Conservation (phyloP, 2,888 invertebrate species). For the Aphelenchoides bicaudatus region DNA sequence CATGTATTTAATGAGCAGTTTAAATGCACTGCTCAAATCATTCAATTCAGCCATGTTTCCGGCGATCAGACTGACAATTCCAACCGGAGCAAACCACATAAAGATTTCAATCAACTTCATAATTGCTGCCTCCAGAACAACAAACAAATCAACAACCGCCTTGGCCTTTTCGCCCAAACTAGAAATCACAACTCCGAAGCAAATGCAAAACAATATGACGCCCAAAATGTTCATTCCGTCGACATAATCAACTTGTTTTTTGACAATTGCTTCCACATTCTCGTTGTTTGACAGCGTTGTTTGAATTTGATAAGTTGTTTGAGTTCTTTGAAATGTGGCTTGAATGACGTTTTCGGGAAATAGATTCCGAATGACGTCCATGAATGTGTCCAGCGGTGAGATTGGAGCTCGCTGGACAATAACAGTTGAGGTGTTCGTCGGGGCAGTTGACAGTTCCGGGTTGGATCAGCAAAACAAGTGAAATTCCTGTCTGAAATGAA, state of each 20-base stretch:
- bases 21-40: conserved; percentile 53
- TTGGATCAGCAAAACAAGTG: conserved; percentile 68
- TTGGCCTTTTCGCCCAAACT: conserved; percentile 69
- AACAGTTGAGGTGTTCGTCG: too few species aligned
- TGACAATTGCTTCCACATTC: too few species aligned
- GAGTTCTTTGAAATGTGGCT: conserved; percentile 65
- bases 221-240: conserved; percentile 73
- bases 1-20: conserved; percentile 79
- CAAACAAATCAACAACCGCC: conserved; percentile 75
- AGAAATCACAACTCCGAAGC: conserved; percentile 85
- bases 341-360: conserved; percentile 88
- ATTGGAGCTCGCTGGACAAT: too few species aligned
- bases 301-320: conserved; percentile 53
- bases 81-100: conserved; percentile 55
- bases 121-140: conserved; percentile 80
- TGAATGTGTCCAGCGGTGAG: conserved; percentile 72
- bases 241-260: conserved; percentile 57
- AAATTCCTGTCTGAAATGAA: conserved; percentile 66
- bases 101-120: conserved; percentile 67
- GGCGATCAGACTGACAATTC: conserved; percentile 55
- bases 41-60: conserved; percentile 57
- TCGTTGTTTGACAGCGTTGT: too few species aligned
- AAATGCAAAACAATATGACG: conserved; percentile 82
- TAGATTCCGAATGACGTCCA: conserved; percentile 85
- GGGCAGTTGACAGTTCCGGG: conserved; percentile 66